These are phyloP conservation scores for Anguilla anguilla DNA, from an alignment of 2,797 vertebrate genomes.

Conservation along the genomic window DNA sequence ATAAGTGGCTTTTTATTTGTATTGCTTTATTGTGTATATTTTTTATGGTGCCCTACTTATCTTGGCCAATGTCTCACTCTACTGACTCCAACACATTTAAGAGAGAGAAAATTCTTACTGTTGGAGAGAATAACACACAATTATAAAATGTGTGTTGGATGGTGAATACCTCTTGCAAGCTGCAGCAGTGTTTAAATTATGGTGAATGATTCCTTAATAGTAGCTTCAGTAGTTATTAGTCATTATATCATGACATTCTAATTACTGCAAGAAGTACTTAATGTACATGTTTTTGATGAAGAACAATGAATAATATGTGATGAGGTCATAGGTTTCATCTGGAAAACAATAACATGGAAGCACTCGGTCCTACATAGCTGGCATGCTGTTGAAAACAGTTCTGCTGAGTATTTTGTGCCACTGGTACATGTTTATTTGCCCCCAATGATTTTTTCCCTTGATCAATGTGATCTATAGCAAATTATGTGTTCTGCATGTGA, in stretches of 20 bases:
- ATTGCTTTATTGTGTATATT: slow-evolving; percentile 35
- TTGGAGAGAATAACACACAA: not conserved
- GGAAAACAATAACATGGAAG: slow-evolving; percentile 3
- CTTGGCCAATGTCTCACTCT: slow-evolving; percentile 20
- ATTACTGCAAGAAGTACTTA: not conserved
- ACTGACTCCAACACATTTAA: slow-evolving; percentile 6
- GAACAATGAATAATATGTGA: not conserved
- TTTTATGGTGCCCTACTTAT: slow-evolving; percentile 32
- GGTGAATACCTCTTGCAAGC: not conserved
- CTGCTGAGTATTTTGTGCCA: too few relatives aligned
- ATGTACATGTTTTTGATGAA: not conserved
- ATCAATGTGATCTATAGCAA: not conserved
- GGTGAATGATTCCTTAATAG: not conserved
- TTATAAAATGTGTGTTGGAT: slow-evolving; percentile 23
- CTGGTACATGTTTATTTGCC: too few relatives aligned
- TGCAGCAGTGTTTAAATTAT: not conserved
- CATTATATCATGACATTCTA: not conserved
- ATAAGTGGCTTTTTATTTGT: slow-evolving; percentile 42
- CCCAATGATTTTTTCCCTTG: not conserved
- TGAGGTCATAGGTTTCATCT: not conserved
- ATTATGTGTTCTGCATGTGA: not conserved
- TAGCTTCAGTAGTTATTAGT: not conserved
- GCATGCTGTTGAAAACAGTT: too few relatives aligned
- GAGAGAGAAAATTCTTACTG: slow-evolving; percentile 19
- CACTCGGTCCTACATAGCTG: not conserved